Base-by-base conservation (phyloP, 2,888 invertebrate genomes). In the Limulus polyphemus region DNA sequence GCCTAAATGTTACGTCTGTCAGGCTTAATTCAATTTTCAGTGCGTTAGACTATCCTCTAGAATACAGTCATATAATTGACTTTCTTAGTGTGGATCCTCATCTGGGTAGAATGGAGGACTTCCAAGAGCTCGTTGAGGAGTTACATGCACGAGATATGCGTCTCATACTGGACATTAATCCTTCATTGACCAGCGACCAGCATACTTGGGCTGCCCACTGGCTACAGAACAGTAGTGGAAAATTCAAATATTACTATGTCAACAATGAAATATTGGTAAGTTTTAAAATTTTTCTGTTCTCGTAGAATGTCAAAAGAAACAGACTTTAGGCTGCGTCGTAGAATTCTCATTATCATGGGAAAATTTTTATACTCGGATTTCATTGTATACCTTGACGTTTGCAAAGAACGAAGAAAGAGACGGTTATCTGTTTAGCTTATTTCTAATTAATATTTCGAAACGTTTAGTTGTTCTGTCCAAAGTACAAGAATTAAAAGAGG, bases 11-110 rank as follows among this genome's bases (percentile, higher is more conserved):
- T 0, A 81, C 82, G 56, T 85, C 83, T 11, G 80, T 92, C 9
- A 82, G 90, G 64, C 76, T 93, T 0, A 91, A 90, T 74, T 89
- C 90, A 0, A 87, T 93, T 68, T 91, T 87, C 74, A 79, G 82
- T 64, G 81, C 87, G 0, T 73, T 78, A 16, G 79, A 84, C 65
- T 88, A 88, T 74, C 89, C 90, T 0, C 86, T 88, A 69, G 82
- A 85, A 71, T 90, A 84, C 71, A 81, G 83, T 68, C 84, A 86
- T 71, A 79, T 84, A 10, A 82, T 83, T 5, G 84, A 83, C 56
- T 76, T 88, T 58, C 78, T 81, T 10, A 78, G 81, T 50, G 82
- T 92, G 50, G 85, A 87, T 68, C 79, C 80, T 46, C 81, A 81
- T 62, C 75, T 91, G 62, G 92, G 92, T 3, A 81, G 80, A 10